A percentile compares a stretch with the other conserved stretches of the same genome.
These are phyloP conservation scores for honey bee (Apis mellifera) DNA, from an alignment of 1,140 invertebrate genomes.

Conservation along the genomic window Amel_HAv3.1 CM009943.2:3847001-3847500, in stretches of 20 bases:
- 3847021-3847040: background rate
- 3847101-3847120: no score
- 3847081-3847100: no score
- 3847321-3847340: background rate
- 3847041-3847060: background rate
- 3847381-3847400: constrained; percentile 43
- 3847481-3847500: background rate
- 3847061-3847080: no score
- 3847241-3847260: no score
- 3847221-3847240: no score
- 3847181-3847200: no score
- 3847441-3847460: constrained; percentile 56
- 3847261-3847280: no score
- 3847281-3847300: no score
- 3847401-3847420: constrained; percentile 5
- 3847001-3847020: background rate
- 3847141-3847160: no score
- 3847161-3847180: no score
- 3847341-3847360: background rate
- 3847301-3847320: background rate
- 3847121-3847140: no score
- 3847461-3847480: background rate
- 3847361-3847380: constrained; percentile 24
- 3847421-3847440: background rate
- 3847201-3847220: no score